phyloP scores from a whole-genome alignment of 2,888 invertebrate species.

The Cremastinae sp. region DNA sequence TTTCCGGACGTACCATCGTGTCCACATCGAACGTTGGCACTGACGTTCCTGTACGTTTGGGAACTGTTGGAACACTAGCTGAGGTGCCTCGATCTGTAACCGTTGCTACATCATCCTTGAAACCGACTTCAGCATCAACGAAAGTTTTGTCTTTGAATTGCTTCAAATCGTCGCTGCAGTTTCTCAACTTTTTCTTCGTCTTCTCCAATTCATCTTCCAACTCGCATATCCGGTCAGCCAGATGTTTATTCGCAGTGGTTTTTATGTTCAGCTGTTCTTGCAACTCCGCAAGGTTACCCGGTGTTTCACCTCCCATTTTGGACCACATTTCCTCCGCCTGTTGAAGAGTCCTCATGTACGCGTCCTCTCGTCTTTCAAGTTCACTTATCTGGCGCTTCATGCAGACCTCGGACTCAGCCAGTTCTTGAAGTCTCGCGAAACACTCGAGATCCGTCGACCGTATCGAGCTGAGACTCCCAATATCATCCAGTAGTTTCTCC shows the following conservation, averaged over 20 bases:
- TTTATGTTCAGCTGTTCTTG: conserved; percentile 82
- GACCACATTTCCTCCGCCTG: conserved; percentile 88
- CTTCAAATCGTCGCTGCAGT: conserved; percentile 80
- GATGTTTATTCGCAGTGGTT: conserved; percentile 82
- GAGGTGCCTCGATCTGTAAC: conserved; percentile 52
- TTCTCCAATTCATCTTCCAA: conserved; percentile 82
- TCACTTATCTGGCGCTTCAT: conserved; percentile 84
- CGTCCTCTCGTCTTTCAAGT: conserved; percentile 84
- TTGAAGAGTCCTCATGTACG: conserved; percentile 87
- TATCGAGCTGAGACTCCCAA: conserved; percentile 70
- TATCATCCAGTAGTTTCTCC: conserved; percentile 60
- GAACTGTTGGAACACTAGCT: conserved; percentile 15
- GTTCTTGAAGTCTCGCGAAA: conserved; percentile 81
- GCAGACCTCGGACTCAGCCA: conserved; percentile 82
- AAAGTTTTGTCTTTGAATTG: conserved; percentile 82
- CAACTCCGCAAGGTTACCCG: conserved; percentile 80
- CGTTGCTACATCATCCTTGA: conserved; percentile 62
- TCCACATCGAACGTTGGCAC: conserved; percentile 48
- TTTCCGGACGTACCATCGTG: conserved; percentile 23
- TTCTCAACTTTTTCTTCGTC: conserved; percentile 82
- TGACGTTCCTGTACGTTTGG: conserved; percentile 42
- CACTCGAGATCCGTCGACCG: conserved; percentile 77
- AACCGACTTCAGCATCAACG: conserved; percentile 71
- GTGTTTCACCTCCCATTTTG: conserved; percentile 84
- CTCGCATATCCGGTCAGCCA: conserved; percentile 80